These are phyloP conservation scores for Leucoptera coffeella DNA, from an alignment of 2,888 invertebrate species.

Conservation along the genomic window DNA sequence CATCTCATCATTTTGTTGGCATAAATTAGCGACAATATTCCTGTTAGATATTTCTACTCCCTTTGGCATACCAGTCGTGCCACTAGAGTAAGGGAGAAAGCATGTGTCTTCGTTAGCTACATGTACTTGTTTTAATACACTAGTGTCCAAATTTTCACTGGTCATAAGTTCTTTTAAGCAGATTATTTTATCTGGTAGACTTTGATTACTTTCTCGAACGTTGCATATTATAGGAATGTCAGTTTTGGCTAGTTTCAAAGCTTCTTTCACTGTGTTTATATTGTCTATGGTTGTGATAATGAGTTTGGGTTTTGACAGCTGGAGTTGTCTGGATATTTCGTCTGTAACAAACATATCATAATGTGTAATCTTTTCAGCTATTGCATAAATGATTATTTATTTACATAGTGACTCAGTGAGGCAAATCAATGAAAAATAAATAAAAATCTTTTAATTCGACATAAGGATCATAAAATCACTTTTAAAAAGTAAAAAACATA, in stretches of 20 bases:
- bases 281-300: constrained; percentile 52
- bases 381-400: too few species aligned
- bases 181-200: constrained; percentile 43
- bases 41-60: constrained; percentile 61
- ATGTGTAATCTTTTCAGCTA: too few species aligned
- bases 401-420: too few species aligned
- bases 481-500: too few species aligned
- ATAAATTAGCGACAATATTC: constrained; percentile 41
- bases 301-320: constrained; percentile 52
- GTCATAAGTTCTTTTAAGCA: constrained; percentile 54
- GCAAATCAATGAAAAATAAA: too few species aligned
- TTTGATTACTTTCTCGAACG: constrained; percentile 9
- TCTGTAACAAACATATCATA: constrained; percentile 45
- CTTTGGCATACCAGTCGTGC: constrained; percentile 77
- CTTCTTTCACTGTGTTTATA: constrained; percentile 32
- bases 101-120: constrained; percentile 47
- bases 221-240: constrained; percentile 42
- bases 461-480: too few species aligned
- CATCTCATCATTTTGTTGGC: constrained; percentile 17
- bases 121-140: constrained; percentile 26
- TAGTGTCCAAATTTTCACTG: constrained; percentile 35
- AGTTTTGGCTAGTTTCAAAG: constrained; percentile 29
- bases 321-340: constrained; percentile 61
- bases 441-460: too few species aligned
- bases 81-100: constrained; percentile 74